phyloP scores from a whole-genome alignment of 37 sponge, comb jelly and placozoan genomes.

The Cliona cf. orientalis region DNA sequence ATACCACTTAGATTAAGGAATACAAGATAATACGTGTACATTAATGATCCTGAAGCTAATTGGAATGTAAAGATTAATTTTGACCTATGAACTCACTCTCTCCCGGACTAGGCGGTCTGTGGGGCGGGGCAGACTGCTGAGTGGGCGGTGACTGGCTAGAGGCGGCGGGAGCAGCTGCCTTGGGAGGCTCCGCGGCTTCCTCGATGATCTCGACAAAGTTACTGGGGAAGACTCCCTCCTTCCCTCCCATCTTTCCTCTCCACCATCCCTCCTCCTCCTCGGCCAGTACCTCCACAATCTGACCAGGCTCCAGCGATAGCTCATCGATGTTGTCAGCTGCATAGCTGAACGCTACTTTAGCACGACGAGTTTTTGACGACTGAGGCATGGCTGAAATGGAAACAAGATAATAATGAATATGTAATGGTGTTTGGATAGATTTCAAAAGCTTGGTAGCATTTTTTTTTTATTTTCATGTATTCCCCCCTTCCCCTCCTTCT shows the following conservation, averaged over 20 bases:
- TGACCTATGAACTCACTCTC: slow-evolving; percentile 18
- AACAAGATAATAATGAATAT: too few species aligned
- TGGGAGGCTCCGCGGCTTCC: slow-evolving; percentile 4
- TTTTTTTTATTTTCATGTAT: too few species aligned
- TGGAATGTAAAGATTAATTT: not conserved
- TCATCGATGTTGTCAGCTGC: slow-evolving; percentile 59
- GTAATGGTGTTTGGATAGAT: not conserved
- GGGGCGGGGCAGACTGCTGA: not conserved
- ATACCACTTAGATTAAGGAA: not conserved
- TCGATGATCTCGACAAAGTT: slow-evolving; percentile 73
- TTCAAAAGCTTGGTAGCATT: too few species aligned
- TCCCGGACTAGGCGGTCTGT: slow-evolving; percentile 28
- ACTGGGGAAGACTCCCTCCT: slow-evolving; percentile 77
- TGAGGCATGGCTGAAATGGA: too few species aligned
- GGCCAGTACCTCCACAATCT: slow-evolving; percentile 53
- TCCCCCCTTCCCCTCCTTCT: too few species aligned
- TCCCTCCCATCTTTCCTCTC: slow-evolving; percentile 61
- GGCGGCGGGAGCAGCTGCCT: not conserved
- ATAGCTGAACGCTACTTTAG: slow-evolving; percentile 71
- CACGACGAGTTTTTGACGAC: slow-evolving; percentile 48
- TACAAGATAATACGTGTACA: not conserved
- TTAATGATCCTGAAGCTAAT: not conserved
- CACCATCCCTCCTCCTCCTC: slow-evolving; percentile 91
- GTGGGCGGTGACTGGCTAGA: not conserved
- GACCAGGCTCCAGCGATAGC: slow-evolving; percentile 50